Evolutionary conservation across 2,797 vertebrate genomes (phyloP).

Genomic region (Columba guinea): DNA sequence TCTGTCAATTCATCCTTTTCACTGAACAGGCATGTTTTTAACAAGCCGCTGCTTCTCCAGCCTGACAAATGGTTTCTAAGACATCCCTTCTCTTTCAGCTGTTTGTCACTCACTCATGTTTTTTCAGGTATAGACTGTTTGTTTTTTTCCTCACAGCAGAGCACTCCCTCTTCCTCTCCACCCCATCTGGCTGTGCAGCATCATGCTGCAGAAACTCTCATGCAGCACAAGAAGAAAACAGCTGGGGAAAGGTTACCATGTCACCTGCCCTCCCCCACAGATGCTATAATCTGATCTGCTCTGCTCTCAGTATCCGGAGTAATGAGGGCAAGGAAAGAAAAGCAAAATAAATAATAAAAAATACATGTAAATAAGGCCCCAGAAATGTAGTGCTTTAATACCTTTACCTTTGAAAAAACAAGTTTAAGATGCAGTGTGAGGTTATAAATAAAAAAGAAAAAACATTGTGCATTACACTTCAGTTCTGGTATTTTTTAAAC

Average conservation of each 20-base stretch:
- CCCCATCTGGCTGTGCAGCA: slow-evolving; percentile 21
- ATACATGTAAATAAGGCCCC: not conserved
- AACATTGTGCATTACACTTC: not conserved
- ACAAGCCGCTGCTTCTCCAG: not conserved
- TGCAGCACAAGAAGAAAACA: slow-evolving; percentile 45
- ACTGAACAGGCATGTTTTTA: slow-evolving; percentile 31
- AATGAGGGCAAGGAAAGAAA: slow-evolving; percentile 10
- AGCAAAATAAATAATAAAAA: slow-evolving; percentile 26
- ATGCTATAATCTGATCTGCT: slow-evolving; percentile 20
- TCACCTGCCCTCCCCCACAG: slow-evolving; percentile 13
- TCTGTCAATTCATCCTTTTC: slow-evolving; percentile 48
- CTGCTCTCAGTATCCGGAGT: not conserved
- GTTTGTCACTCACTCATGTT: slow-evolving; percentile 16
- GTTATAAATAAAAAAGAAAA: slow-evolving; percentile 2
- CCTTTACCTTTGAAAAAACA: not conserved
- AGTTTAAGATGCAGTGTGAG: not conserved
- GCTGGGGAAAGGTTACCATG: slow-evolving; percentile 3
- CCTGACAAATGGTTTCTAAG: slow-evolving; percentile 31
- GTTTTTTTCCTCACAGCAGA: not conserved
- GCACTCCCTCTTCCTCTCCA: not conserved
- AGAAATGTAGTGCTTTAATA: not conserved
- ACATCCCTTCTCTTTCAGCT: slow-evolving; percentile 25
- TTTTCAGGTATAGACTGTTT: slow-evolving; percentile 1
- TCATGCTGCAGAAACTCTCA: slow-evolving; percentile 26
- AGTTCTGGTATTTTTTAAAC: not conserved